Conservation (phyloP, 92 coral and sea anemone species). For the Porites lobata region DNA sequence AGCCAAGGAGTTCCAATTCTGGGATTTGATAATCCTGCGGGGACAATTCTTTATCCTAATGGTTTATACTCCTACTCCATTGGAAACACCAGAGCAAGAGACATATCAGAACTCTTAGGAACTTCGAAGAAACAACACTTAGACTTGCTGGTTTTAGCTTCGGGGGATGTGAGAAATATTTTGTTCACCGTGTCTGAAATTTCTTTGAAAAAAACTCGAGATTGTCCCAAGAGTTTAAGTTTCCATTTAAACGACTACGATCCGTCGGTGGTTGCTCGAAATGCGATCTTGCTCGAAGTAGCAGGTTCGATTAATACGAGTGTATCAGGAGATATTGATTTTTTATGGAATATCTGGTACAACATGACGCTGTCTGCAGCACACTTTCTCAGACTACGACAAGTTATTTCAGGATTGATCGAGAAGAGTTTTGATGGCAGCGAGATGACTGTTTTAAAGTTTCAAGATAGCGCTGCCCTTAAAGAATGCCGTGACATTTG, state of each 20-base stretch:
- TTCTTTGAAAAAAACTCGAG: conserved; percentile 52
- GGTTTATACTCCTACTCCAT: conserved; percentile 66
- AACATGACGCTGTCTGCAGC: conserved; percentile 64
- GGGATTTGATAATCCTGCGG: conserved; percentile 75
- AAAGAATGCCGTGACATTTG: conserved; percentile 60
- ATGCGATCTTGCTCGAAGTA: conserved; percentile 63
- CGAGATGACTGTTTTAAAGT: conserved; percentile 33
- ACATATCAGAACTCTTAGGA: conserved; percentile 57
- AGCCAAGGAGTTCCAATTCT: conserved; percentile 62
- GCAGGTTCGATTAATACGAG: conserved; percentile 59
- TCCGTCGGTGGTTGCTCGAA: conserved; percentile 70
- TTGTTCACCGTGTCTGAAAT: conserved; percentile 72
- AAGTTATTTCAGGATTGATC: conserved; percentile 26
- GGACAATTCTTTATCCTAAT: conserved; percentile 42
- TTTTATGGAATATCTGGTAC: conserved; percentile 83
- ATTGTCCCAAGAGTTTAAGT: conserved; percentile 46
- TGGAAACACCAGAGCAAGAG: conserved; percentile 72
- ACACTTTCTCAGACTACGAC: conserved; percentile 44
- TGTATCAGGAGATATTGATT: conserved; percentile 52
- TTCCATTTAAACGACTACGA: conserved; percentile 80
- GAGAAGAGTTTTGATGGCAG: conserved; percentile 22
- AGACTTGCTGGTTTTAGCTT: conserved; percentile 66
- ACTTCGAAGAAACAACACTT: conserved; percentile 49
- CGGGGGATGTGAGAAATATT: conserved; percentile 78
- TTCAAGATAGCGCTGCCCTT: conserved; percentile 23